Percentiles rank a stretch among this genome's conserved stretches.
Evolutionary conservation across 2,888 invertebrate genomes (phyloP).

Genomic region (Melinaea menophilus): DNA sequence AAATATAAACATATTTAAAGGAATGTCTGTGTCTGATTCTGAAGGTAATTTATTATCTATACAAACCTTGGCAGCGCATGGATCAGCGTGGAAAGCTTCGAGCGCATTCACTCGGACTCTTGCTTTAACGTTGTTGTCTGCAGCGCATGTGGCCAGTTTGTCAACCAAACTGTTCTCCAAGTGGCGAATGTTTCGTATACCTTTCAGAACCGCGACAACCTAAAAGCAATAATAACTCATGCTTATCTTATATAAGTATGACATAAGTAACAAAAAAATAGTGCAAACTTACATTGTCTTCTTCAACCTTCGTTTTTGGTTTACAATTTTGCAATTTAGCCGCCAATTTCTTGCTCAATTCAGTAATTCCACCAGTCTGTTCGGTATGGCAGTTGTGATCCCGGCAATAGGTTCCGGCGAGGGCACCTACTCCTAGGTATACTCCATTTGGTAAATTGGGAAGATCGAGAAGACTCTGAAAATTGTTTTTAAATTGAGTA

Average conservation of each 20-base stretch:
- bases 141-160: conserved; percentile 79
- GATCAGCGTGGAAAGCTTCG: conserved; percentile 85
- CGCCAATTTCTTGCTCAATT: conserved; percentile 80
- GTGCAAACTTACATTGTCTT: conserved; percentile 74
- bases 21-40: background rate
- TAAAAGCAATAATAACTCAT: conserved; percentile 31
- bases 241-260: too few relatives aligned
- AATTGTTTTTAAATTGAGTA: background rate
- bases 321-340: conserved; percentile 83
- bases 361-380: conserved; percentile 76
- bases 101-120: conserved; percentile 88
- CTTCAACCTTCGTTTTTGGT: conserved; percentile 80
- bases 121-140: conserved; percentile 78
- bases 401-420: conserved; percentile 84
- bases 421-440: conserved; percentile 84
- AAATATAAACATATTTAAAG: background rate
- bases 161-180: conserved; percentile 80
- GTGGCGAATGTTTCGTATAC: conserved; percentile 86
- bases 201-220: conserved; percentile 86
- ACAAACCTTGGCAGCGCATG: conserved; percentile 78
- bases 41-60: background rate
- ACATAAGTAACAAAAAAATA: background rate
- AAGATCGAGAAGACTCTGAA: conserved; percentile 77
- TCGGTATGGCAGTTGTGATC: conserved; percentile 78
- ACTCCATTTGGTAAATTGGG: conserved; percentile 81